Evolutionary conservation across 2,888 invertebrate genomes (phyloP), one percentile per base, ranked within the genome.

Genomic region (Heliconius hortense): DNA sequence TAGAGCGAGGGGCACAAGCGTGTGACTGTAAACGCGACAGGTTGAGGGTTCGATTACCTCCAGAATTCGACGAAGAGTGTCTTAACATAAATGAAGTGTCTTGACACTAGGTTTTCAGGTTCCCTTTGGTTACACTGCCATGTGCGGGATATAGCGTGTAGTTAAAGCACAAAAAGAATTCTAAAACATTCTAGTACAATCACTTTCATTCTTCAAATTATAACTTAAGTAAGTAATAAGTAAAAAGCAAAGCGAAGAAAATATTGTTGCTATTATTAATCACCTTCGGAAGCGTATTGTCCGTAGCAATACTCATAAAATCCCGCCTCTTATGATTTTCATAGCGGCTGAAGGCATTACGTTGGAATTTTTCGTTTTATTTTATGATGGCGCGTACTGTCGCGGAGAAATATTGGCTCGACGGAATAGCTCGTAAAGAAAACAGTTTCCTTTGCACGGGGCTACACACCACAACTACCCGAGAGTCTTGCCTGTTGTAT

Each of bases 321-420:
- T 89, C 89, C 90, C 86, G 88, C 87, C 90, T 88, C 91, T 92
- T 93, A 92, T 93, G 93, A 92, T 92, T 93, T 90, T 92, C 91
- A 91, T 91, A 87, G 90, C 88, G 85, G 89, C 88, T 87, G 86
- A 87, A 87, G 87, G 90, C 88, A 89, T 88, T 88, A 87, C 87
- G 88, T 86, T 86, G 92, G 94, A 93, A 93, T 94, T 94, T 94
- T 94, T 93, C 93, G 93, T 93, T 93, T 93, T 94, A 94, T 93
- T 94, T 94, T 94, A 94, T 93, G 93, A 90, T 90, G 89, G 90
- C 89, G 90, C 92, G 93, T 92, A 90, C 93, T 93, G 93, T 92
- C 93, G 92, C 93, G 90, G 87, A 93, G 93, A 93, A 93, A 94
- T 94, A 94, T 93, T 93, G 93, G 94, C 92, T 93, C 92, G 88